These are phyloP conservation scores for Chiloscyllium punctatum DNA, from an alignment of 2,797 vertebrate genomes.

Conservation along the genomic window DNA sequence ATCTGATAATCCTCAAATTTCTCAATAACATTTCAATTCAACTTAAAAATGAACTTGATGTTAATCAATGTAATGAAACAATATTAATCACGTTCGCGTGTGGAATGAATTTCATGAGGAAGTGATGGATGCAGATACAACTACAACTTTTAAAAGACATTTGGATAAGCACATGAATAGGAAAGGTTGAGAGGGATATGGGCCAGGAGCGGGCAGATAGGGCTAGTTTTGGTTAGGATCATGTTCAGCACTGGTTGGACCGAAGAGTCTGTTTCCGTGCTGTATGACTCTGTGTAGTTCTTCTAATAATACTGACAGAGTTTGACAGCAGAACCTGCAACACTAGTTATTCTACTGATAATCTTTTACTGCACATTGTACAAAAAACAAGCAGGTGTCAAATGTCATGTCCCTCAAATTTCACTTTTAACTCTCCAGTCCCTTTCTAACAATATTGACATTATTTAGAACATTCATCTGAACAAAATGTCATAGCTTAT, in stretches of 20 bases:
- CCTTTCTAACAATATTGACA: constrained; percentile 6
- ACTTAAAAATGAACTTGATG: constrained; percentile 12
- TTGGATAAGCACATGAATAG: no score
- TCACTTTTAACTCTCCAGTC: background rate
- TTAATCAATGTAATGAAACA: constrained; percentile 24
- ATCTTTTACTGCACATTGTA: background rate
- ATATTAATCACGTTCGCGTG: background rate
- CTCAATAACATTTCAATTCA: constrained; percentile 4
- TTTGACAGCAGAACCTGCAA: background rate
- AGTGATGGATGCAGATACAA: no score
- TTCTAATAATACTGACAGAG: background rate
- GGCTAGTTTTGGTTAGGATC: no score
- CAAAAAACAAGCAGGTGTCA: constrained; percentile 4
- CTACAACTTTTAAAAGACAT: no score
- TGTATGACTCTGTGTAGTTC: background rate
- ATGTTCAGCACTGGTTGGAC: no score
- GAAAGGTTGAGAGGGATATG: no score
- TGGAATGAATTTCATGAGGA: no score
- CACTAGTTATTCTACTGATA: constrained; percentile 5
- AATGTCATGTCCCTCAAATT: constrained; percentile 23
- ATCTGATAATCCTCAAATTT: background rate
- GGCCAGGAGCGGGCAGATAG: no score
- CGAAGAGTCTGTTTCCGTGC: no score
- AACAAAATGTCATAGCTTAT: constrained; percentile 20
- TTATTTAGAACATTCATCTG: background rate